Base-by-base conservation (phyloP, 2,888 invertebrate species). In the Conus canariensis region DNA sequence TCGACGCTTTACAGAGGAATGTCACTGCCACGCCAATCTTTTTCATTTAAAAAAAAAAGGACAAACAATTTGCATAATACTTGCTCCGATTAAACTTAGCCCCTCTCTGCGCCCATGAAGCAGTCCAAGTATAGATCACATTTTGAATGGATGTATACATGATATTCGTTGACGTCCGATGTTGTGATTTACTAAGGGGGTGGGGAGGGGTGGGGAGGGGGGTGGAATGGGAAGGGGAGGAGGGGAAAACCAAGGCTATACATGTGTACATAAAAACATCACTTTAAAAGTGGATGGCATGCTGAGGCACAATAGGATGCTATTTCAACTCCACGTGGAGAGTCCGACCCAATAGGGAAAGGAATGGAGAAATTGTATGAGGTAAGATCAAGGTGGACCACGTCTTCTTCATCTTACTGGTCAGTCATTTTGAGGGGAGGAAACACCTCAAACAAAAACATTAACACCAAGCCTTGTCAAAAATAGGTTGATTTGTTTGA, bases 131-230 rank as follows among this genome's bases (percentile, higher is more conserved):
- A 83, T 9, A 83, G 25, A 83, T 83, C 82, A 83, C 82, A 83
- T 58, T 58, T 83, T 56, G 19, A 58, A 19, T 19, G 8, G 22
- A 56, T 80, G 25, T 19, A 22, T 83, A 86, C 67, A 86, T 86
- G 86, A 86, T 25, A 86, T 86, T 86, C 86, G 86, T 86, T 86
- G 86, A 64, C 59, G 64, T 86, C 45, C 86, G 64, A 67, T 67
- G 19, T 83, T 58, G 58, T 83, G 82, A 56, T 19, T 58, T 22
- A 22, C 82, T 83, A 58, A 19, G 56, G 19, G 16, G 22, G 6
- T 8, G 22, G 56, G 7, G 14, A 56, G 82, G n/a, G 30, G 30
- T 2, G 30, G 77, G 80, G 12, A 12, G 45, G 45, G 45, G 30
- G 45, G 5, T 64, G 16, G n/a, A 64, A 64, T 64, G 64, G 64